Conservation (phyloP, 2,113 vertebrate species). For the Fregata magnificens region DNA sequence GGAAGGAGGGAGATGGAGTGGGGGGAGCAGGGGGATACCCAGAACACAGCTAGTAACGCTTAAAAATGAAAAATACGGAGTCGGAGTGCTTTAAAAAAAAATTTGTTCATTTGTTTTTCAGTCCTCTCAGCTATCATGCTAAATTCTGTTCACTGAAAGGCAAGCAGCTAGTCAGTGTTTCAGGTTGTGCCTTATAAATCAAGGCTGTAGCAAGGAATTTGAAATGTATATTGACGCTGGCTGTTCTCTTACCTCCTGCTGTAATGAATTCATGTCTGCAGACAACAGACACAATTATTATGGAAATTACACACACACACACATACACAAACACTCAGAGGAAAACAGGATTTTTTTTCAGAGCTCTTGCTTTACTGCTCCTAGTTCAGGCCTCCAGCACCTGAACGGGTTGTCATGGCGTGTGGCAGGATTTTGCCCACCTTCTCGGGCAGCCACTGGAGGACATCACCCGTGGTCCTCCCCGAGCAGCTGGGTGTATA, state of each 20-base stretch:
- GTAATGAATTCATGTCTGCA: conserved; percentile 61
- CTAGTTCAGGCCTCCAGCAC: neutral
- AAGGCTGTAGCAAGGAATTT: neutral
- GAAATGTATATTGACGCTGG: neutral
- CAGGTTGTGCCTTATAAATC: conserved; percentile 28
- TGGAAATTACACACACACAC: conserved; percentile 25
- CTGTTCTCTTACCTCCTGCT: conserved; percentile 47
- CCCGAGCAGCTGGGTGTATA: fast-evolving
- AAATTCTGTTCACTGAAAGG: neutral
- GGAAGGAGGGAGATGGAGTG: neutral
- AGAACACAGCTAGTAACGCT: neutral
- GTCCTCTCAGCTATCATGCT: neutral
- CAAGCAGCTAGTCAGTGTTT: neutral
- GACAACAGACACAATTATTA: conserved; percentile 58
- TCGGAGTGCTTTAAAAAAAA: neutral
- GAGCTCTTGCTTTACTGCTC: neutral
- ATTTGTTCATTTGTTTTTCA: neutral
- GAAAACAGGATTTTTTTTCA: neutral
- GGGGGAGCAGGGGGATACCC: neutral
- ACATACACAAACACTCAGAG: neutral
- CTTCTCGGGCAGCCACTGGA: fast-evolving
- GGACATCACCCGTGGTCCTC: neutral
- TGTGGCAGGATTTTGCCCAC: neutral
- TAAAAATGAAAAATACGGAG: neutral
- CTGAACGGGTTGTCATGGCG: neutral